Base-by-base conservation (phyloP, 2,797 vertebrate genomes). In the Eulemur coronatus region DNA sequence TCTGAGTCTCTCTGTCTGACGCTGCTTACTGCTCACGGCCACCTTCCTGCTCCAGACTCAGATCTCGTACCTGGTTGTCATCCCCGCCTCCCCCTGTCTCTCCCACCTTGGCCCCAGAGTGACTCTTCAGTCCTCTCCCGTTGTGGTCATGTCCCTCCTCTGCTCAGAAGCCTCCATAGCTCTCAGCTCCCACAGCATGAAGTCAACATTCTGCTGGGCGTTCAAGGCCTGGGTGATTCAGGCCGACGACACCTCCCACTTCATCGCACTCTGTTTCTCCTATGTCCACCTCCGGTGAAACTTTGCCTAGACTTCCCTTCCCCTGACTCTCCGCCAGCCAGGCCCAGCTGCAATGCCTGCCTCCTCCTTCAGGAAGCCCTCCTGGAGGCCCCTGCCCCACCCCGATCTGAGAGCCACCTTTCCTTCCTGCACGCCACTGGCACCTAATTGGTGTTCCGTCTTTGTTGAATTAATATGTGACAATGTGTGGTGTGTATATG, bases 301-400 rank as follows among this genome's bases (percentile, higher is more conserved):
- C 33, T 33, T 81, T 48, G 46, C 35, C 75, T 41, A 52, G 69
- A 61, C 38, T 55, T 80, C 63, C 38, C 30, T 89, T 67, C 33
- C 41, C 90, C 4, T 30, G 26, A 6, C 33, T 79, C 50, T 33
- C 69, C 7, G 15, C 67, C 26, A 43, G 20, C 52, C 72, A 50
- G 69, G 7, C 28, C 8, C 52, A 22, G 5, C 12, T 24, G 43
- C 24, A 48, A 55, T 30, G 48, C 33, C 18, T 30, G 43, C 33
- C 22, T 70, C 92, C 92, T 95, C 96, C 76, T 89, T 94, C 96
- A 84, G 78, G 95, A 88, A 94, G 96, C 52, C 88, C 94, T 95
- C 73, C 84, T 48, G 55, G 92, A 87, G 87, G 26, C 20, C 89
- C 73, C 59, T 48, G n/a, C n/a, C 57, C 84, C 50, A n/a, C 46